Conservation (phyloP, 1,140 invertebrate species). For the Tetramorium alpestre region DNA sequence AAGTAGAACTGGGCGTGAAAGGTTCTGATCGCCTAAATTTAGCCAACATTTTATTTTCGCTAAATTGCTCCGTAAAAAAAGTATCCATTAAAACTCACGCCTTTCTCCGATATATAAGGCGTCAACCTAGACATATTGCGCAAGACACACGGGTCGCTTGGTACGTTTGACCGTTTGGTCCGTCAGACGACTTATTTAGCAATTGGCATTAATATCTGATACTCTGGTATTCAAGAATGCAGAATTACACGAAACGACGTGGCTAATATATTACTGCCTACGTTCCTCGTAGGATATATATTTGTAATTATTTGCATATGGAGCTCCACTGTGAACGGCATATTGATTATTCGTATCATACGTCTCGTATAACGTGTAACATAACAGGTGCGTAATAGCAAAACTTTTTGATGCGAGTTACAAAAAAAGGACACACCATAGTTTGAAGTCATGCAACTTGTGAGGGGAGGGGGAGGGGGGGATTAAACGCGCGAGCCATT, state of each 20-base stretch:
- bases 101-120: slow-evolving; percentile 23
- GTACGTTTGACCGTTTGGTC: background rate
- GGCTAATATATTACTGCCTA: background rate
- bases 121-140: background rate
- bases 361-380: background rate
- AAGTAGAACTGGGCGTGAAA: slow-evolving; percentile 14
- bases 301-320: slow-evolving; percentile 18
- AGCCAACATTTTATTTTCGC: slow-evolving; percentile 3
- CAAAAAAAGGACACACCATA: background rate
- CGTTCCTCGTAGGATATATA: background rate
- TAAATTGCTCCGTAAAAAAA: background rate
- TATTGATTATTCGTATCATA: background rate
- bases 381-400: background rate
- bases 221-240: slow-evolving; percentile 31
- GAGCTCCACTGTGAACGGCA: too few species aligned
- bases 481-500: slow-evolving; percentile 35
- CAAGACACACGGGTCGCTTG: background rate
- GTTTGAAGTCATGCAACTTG: background rate
- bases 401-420: background rate
- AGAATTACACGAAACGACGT: slow-evolving; percentile 17
- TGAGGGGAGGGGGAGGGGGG: background rate
- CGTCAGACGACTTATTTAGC: slow-evolving; percentile 6
- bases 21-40: background rate
- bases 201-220: slow-evolving; percentile 35
- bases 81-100: background rate